Evolutionary conservation across 2,888 invertebrate genomes (phyloP).

Genomic region (Rhimphoctona megacephalus): DNA sequence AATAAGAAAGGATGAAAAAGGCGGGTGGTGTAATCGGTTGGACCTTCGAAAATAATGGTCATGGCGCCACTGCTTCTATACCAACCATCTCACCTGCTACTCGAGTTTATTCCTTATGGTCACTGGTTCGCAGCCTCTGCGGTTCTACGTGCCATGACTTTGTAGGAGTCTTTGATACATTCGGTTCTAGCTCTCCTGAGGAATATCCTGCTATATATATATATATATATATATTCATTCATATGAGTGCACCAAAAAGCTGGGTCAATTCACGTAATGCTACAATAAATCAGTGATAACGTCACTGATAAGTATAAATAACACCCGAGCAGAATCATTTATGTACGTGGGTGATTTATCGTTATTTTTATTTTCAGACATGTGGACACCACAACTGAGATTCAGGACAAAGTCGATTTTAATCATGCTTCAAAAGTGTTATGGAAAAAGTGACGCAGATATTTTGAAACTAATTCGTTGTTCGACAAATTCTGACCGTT

Average conservation of each 20-base stretch:
- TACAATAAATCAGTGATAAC: slow-evolving; percentile 55
- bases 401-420: background rate
- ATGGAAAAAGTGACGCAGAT: background rate
- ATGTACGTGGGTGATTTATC: background rate
- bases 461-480: background rate
- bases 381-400: slow-evolving; percentile 26
- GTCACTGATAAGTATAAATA: slow-evolving; percentile 1
- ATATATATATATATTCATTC: too few relatives aligned
- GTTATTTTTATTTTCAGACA: background rate
- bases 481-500: background rate
- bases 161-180: slow-evolving; percentile 59
- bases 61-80: slow-evolving; percentile 7
- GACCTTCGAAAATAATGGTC: slow-evolving; percentile 23
- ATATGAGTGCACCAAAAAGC: slow-evolving; percentile 37
- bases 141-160: slow-evolving; percentile 66
- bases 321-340: slow-evolving; percentile 5
- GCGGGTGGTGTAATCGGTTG: slow-evolving; percentile 15
- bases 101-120: slow-evolving; percentile 56
- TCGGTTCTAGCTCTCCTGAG: slow-evolving; percentile 30
- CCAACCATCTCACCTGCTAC: slow-evolving; percentile 1
- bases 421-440: background rate
- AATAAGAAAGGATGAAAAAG: background rate
- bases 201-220: slow-evolving; percentile 23
- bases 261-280: slow-evolving; percentile 36
- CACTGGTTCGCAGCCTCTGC: slow-evolving; percentile 55